phyloP scores from a whole-genome alignment of 2,888 invertebrate genomes.

The Camptogramma bilineatum region DNA sequence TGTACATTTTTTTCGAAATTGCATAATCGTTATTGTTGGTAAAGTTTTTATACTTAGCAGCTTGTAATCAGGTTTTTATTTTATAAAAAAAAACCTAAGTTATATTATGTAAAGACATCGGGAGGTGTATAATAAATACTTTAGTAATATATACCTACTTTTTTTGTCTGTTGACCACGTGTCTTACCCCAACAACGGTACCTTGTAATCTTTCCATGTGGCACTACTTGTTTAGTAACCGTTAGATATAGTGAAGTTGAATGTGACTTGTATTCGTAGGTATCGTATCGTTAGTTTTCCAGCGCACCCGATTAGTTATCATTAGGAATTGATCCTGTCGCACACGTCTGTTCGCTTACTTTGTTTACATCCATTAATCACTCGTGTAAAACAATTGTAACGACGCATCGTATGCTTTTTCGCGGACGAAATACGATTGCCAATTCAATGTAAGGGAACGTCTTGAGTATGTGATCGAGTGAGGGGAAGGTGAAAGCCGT shows the following conservation, averaged over 20 bases:
- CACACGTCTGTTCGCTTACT: constrained; percentile 56
- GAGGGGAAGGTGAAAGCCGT: constrained; percentile 50
- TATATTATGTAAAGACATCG: constrained; percentile 75
- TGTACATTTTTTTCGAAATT: constrained; percentile 73
- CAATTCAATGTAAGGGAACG: constrained; percentile 41
- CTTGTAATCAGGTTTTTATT: constrained; percentile 80
- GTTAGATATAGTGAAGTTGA: constrained; percentile 59
- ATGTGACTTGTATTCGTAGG: constrained; percentile 64
- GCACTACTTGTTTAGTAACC: constrained; percentile 56
- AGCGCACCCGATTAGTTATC: constrained; percentile 66
- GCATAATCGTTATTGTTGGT: constrained; percentile 81
- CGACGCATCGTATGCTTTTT: constrained; percentile 26
- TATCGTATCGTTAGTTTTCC: constrained; percentile 60
- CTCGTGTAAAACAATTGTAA: constrained; percentile 27
- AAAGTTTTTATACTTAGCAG: constrained; percentile 78
- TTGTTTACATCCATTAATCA: constrained; percentile 27
- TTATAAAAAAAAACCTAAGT: constrained; percentile 67
- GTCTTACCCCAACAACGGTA: constrained; percentile 56
- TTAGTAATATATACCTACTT: constrained; percentile 69
- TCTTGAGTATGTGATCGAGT: constrained; percentile 39
- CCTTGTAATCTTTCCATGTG: constrained; percentile 55
- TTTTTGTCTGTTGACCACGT: constrained; percentile 64
- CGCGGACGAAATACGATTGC: constrained; percentile 35
- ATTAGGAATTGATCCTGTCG: constrained; percentile 68
- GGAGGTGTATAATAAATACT: constrained; percentile 80